phyloP scores from a whole-genome alignment of 2,888 invertebrate genomes.

The Adelognathus sp. region DNA sequence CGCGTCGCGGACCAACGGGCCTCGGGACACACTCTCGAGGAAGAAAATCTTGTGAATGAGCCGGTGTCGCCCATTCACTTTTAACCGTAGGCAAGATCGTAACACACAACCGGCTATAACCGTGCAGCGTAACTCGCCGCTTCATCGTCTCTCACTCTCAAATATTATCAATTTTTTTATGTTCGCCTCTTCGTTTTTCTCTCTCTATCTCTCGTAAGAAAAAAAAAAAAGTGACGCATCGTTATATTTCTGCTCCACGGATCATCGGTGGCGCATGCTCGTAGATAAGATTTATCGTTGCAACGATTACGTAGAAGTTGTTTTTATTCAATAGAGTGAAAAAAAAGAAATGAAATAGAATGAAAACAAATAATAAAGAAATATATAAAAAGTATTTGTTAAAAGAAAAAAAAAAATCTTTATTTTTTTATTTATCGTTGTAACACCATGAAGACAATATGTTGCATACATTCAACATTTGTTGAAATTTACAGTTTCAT shows the following conservation, averaged over 20 bases:
- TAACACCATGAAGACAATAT: no score
- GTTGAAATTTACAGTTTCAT: slow-evolving; percentile 7
- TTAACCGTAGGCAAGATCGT: slow-evolving; percentile 70
- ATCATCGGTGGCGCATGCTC: neutral
- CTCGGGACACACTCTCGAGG: slow-evolving; percentile 63
- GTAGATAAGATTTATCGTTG: neutral
- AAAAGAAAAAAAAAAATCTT: neutral
- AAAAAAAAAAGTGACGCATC: neutral
- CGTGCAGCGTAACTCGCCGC: slow-evolving; percentile 52
- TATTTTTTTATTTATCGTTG: neutral
- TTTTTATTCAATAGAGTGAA: no score
- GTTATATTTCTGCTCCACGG: neutral
- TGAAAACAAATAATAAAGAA: no score
- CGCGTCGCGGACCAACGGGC: slow-evolving; percentile 61
- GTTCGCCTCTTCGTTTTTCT: neutral
- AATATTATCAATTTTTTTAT: slow-evolving; percentile 39
- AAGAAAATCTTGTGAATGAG: slow-evolving; percentile 79
- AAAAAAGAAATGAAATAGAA: no score
- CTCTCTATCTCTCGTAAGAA: neutral
- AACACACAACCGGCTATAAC: slow-evolving; percentile 59
- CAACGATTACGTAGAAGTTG: neutral
- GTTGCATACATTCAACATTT: neutral
- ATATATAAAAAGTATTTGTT: no score
- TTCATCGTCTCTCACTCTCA: slow-evolving; percentile 58
- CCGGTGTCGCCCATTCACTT: slow-evolving; percentile 78